These are phyloP conservation scores for Sarotherodon lohbergeri DNA, from an alignment of 2,113 vertebrate species.

Conservation along the genomic window DNA sequence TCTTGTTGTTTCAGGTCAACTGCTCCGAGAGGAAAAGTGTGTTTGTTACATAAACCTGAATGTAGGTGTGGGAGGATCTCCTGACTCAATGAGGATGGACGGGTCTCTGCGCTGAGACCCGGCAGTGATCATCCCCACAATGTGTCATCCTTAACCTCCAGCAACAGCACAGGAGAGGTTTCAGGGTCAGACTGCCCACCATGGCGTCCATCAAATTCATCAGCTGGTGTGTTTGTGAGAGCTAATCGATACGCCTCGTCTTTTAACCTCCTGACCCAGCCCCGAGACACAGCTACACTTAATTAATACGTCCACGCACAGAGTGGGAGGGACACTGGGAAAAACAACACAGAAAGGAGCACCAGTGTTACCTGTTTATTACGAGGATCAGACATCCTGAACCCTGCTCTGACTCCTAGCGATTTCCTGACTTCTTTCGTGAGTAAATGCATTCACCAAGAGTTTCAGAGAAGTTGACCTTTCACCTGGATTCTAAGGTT, in stretches of 20 bases:
- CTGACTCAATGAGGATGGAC: not conserved
- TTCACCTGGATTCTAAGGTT: not conserved
- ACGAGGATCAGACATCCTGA: not conserved
- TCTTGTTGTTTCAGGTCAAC: not conserved
- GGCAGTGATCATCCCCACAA: not conserved
- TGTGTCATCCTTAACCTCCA: not conserved
- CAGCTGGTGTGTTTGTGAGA: not conserved
- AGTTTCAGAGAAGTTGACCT: not conserved
- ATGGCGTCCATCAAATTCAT: not conserved
- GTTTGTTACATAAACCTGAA: not conserved
- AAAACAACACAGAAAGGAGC: not conserved
- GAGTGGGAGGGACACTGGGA: not conserved
- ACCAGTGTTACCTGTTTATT: not conserved
- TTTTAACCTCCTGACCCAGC: not conserved
- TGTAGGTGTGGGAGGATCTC: not conserved
- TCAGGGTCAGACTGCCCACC: not conserved
- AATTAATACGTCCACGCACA: not conserved
- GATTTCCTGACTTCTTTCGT: accelerated
- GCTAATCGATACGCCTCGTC: not conserved
- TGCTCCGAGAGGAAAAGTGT: not conserved
- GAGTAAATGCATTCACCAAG: not conserved
- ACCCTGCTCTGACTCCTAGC: not conserved
- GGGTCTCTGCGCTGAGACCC: not conserved
- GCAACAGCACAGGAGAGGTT: not conserved
- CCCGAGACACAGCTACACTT: not conserved